Evolutionary conservation across 2,888 invertebrate species (phyloP).

Genomic region (Scaptomyza cyrtandrae): DNA sequence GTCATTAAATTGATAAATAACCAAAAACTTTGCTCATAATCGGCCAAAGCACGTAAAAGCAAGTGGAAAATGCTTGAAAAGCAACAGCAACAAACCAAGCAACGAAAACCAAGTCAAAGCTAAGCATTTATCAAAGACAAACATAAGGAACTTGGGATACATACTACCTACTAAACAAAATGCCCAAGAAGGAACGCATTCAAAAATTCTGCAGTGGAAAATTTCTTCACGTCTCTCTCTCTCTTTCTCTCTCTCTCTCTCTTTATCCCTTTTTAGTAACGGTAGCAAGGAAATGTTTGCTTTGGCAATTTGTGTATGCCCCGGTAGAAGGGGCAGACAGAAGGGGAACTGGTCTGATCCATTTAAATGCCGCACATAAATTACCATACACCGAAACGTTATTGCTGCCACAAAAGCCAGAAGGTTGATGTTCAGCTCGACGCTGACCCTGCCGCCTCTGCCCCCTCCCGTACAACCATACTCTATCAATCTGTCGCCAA

Average conservation of each 20-base stretch:
- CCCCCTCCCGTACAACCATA: neutral
- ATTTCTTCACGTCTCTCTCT: neutral
- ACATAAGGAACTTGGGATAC: conserved; percentile 7
- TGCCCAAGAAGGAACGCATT: conserved; percentile 29
- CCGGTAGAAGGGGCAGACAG: too few relatives aligned
- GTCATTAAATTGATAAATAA: conserved; percentile 79
- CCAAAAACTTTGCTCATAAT: conserved; percentile 76
- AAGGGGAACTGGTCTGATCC: conserved; percentile 45
- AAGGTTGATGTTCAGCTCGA: neutral
- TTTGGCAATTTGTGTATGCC: conserved; percentile 62
- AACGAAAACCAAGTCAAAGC: conserved; percentile 19
- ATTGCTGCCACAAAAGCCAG: conserved; percentile 5
- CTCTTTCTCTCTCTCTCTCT: conserved; percentile 1
- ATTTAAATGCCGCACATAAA: conserved; percentile 79
- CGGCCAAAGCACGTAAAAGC: conserved; percentile 54
- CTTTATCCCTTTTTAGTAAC: conserved; percentile 8
- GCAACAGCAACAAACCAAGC: neutral
- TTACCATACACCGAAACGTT: conserved; percentile 51
- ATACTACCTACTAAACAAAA: conserved; percentile 16
- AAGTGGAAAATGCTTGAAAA: conserved; percentile 28
- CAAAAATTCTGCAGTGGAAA: conserved; percentile 16
- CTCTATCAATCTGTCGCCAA: too few relatives aligned
- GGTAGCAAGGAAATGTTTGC: conserved; percentile 50
- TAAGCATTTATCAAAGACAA: conserved; percentile 65
- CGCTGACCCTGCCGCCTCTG: neutral